Conservation (phyloP, 2,888 invertebrate genomes). For the Carabus problematicus region DNA sequence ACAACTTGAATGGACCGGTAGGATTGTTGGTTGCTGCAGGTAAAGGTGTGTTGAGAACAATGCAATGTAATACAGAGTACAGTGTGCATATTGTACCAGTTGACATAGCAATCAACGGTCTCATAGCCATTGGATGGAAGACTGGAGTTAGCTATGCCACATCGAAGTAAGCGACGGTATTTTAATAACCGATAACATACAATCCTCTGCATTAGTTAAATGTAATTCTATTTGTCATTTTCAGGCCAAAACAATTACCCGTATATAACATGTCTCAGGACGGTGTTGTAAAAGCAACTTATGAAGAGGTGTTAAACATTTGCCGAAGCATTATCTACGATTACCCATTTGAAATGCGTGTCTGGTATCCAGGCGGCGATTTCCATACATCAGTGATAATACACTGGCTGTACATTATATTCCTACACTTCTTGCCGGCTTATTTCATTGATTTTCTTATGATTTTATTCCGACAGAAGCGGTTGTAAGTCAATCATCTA, state of each 20-base stretch:
- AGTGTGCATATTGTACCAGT: slow-evolving; percentile 82
- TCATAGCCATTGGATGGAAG: slow-evolving; percentile 76
- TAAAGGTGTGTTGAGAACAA: slow-evolving; percentile 86
- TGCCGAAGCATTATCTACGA: slow-evolving; percentile 74
- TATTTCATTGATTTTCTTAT: slow-evolving; percentile 82
- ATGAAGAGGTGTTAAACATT: slow-evolving; percentile 82
- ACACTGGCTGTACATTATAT: slow-evolving; percentile 75
- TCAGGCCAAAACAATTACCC: slow-evolving; percentile 72
- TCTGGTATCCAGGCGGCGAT: slow-evolving; percentile 87
- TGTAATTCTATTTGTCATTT: slow-evolving; percentile 48
- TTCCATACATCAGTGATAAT: slow-evolving; percentile 73
- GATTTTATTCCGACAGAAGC: slow-evolving; percentile 76
- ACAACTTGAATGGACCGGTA: slow-evolving; percentile 89
- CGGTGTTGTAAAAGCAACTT: slow-evolving; percentile 80
- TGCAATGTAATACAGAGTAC: slow-evolving; percentile 78
- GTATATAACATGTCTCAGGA: slow-evolving; percentile 93
- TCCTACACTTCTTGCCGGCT: slow-evolving; percentile 82
- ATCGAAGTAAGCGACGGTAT: slow-evolving; percentile 12
- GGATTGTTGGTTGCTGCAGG: slow-evolving; percentile 84
- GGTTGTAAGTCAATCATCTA: slow-evolving; percentile 74
- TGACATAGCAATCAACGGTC: slow-evolving; percentile 83
- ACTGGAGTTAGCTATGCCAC: slow-evolving; percentile 63
- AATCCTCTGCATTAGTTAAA: not conserved
- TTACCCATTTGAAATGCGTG: slow-evolving; percentile 84
- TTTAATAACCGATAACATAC: not conserved